Evolutionary conservation across 2,888 invertebrate genomes (phyloP).

Genomic region (Chrysotoxum bicinctum): DNA sequence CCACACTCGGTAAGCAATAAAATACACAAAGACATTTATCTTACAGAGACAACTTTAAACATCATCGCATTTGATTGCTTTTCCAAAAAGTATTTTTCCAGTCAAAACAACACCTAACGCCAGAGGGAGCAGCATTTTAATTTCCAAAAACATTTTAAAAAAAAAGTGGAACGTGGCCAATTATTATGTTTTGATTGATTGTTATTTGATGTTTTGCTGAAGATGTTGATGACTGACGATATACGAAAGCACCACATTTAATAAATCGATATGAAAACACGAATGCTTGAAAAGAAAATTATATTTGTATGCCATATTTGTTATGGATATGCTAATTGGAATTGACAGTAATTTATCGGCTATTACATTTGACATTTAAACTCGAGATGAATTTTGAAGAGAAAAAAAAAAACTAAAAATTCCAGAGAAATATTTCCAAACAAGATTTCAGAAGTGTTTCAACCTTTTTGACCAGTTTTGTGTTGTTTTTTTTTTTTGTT

Average conservation of each 20-base stretch:
- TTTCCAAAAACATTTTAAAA: background rate
- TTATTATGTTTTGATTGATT: constrained; percentile 31
- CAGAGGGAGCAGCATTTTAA: background rate
- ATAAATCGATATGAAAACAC: background rate
- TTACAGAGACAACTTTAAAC: constrained; percentile 7
- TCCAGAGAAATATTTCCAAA: background rate
- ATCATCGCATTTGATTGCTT: background rate
- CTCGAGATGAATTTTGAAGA: background rate
- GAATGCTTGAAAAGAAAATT: background rate
- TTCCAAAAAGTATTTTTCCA: background rate
- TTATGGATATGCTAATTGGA: constrained; percentile 8
- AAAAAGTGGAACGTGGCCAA: constrained; percentile 30
- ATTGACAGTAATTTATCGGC: constrained; percentile 22
- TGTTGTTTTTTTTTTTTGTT: background rate
- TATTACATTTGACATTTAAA: constrained; percentile 15
- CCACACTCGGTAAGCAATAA: background rate
- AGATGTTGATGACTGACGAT: background rate
- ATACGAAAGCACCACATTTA: background rate
- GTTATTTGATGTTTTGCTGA: constrained; percentile 13
- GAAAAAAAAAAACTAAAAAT: background rate
- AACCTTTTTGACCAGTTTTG: background rate
- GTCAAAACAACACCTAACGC: background rate
- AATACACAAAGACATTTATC: background rate
- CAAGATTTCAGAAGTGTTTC: constrained; percentile 1
- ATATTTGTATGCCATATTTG: background rate